phyloP scores from a whole-genome alignment of 2,797 vertebrate genomes.

The Phalanger gymnotis region DNA sequence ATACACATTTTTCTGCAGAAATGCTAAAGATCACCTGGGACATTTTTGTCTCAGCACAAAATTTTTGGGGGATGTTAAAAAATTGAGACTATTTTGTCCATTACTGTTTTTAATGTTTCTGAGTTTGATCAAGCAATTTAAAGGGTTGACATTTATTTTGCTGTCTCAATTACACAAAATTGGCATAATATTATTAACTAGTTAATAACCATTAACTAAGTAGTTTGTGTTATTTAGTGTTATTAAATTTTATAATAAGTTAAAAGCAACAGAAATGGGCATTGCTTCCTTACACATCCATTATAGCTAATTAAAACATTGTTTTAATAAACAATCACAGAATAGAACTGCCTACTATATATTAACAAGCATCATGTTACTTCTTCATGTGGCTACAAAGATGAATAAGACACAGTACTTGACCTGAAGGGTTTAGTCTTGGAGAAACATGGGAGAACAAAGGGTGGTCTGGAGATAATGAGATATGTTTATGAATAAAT shows the following conservation, averaged over 20 bases:
- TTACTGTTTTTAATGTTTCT: background rate
- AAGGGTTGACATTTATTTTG: background rate
- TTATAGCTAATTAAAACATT: background rate
- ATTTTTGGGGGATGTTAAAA: background rate
- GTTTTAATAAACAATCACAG: background rate
- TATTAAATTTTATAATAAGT: background rate
- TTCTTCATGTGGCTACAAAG: background rate
- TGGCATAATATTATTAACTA: background rate
- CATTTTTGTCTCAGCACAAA: background rate
- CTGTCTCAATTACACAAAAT: background rate
- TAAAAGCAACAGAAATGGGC: background rate
- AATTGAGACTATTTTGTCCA: background rate
- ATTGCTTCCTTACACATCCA: background rate
- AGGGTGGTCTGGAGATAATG: background rate
- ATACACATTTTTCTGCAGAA: background rate
- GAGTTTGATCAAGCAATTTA: background rate
- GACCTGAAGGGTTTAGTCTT: background rate
- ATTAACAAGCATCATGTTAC: background rate
- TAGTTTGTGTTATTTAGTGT: background rate
- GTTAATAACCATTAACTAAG: background rate
- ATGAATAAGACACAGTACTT: background rate
- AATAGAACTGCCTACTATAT: background rate
- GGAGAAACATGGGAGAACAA: background rate
- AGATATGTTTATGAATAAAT: background rate
- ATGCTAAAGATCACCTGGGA: background rate